Evolutionary conservation across 2,888 invertebrate species (phyloP).

Genomic region (Helicoverpa assulta): DNA sequence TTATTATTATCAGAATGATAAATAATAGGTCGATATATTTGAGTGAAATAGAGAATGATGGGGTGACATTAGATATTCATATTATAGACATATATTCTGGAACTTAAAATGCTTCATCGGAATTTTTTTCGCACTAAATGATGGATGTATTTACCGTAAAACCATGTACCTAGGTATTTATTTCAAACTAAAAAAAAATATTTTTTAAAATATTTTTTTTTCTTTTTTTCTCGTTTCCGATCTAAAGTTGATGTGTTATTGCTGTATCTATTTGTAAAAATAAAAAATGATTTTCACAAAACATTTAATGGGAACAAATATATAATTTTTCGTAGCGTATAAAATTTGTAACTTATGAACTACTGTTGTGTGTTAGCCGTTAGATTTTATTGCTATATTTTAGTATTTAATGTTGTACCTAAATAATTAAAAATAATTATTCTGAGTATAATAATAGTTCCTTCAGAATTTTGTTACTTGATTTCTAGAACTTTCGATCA

Average conservation of each 20-base stretch:
- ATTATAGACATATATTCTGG: conserved; percentile 38
- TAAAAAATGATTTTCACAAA: conserved; percentile 23
- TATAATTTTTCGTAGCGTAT: conserved; percentile 58
- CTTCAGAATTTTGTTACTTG: conserved; percentile 15
- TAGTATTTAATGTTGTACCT: conserved; percentile 42
- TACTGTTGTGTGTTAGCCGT: conserved; percentile 64
- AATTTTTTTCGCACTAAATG: conserved; percentile 3
- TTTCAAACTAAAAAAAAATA: not conserved
- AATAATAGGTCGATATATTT: conserved; percentile 18
- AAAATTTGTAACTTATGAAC: conserved; percentile 70
- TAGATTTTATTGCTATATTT: conserved; percentile 56
- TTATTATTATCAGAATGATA: conserved; percentile 31
- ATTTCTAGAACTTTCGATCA: conserved; percentile 26
- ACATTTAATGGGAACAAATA: conserved; percentile 68
- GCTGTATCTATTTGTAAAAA: not conserved
- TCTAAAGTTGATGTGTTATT: no score
- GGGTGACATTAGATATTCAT: conserved; percentile 44
- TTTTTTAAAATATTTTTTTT: no score
- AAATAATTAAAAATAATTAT: conserved; percentile 24
- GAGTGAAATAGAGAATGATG: conserved; percentile 43
- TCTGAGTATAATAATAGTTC: conserved; percentile 12
- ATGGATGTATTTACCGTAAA: not conserved
- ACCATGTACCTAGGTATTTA: not conserved
- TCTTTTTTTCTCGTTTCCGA: no score
- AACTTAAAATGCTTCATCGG: conserved; percentile 14